Evolutionary conservation across 2,113 vertebrate genomes (phyloP), one percentile per base, ranked within the genome.

Genomic region (Carlito syrichta): DNA sequence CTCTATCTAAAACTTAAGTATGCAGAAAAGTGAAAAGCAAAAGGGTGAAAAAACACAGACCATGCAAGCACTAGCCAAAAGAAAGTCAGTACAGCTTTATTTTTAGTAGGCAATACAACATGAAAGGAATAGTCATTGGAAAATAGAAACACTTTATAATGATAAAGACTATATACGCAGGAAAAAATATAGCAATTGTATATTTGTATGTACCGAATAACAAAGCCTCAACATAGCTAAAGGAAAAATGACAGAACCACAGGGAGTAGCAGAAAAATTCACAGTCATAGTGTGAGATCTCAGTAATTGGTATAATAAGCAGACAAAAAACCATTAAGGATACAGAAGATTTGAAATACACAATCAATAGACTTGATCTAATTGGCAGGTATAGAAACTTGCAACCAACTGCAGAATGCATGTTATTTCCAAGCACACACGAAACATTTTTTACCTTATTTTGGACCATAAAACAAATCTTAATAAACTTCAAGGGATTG

Each of bases 331-430:
- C 30, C 30, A 12, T 19, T 4, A 8, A 11, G 66, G 66, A 25
- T 4, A 0, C 4, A 23, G 74, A 68, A 14, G 71, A n/a, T 14
- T 3, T 25, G 11, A 13, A 62, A 2, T 10, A 40, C 17, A 2
- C 58, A 19, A 4, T 38, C 83, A 27, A 62, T n/a, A 6, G 13
- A 8, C 68, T 19, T n/a, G n/a, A 14, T 58, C 52, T 81, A 5
- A 48, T 13, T 16, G 48, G 14, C 4, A 0, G 1, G 0, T 12
- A 20, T 11, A 45, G 56, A 52, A 58, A 30, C 20, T 2, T 38
- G 23, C 11, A 4, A 1, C n/a, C 5, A 1, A 1, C 6, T 16
- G 79, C 66, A 63, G 66, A 12, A 23, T 0, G 20, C 22, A 17
- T 3, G 1, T 56, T 54, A 48, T 86, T 89, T 43, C n/a, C 54